These are phyloP conservation scores for Incurvaria masculella DNA, from an alignment of 2,888 invertebrate genomes.

Conservation along the genomic window DNA sequence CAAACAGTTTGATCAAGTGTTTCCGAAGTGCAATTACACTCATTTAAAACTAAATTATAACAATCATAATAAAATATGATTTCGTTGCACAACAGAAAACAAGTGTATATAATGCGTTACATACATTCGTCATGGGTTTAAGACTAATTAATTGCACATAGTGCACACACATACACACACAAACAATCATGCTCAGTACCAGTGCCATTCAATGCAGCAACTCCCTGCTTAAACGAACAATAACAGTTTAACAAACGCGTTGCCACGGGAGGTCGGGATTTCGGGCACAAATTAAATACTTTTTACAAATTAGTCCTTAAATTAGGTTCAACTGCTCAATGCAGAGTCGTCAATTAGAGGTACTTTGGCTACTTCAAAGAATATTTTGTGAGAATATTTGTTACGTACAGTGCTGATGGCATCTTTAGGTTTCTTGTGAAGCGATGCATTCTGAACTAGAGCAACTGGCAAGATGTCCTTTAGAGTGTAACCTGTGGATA, in stretches of 20 bases:
- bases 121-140: not conserved
- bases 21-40: no score
- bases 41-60: no score
- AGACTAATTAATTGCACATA: not conserved
- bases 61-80: not conserved
- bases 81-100: not conserved
- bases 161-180: not conserved
- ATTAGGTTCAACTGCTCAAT: slow-evolving; percentile 42
- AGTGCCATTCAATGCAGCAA: no score
- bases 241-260: no score
- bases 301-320: no score
- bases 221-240: no score
- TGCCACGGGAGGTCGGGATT: no score
- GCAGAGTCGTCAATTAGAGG: slow-evolving; percentile 53
- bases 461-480: slow-evolving; percentile 71
- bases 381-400: slow-evolving; percentile 93
- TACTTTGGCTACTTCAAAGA: slow-evolving; percentile 88
- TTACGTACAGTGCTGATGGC: slow-evolving; percentile 82
- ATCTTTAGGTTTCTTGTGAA: slow-evolving; percentile 74
- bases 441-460: slow-evolving; percentile 68
- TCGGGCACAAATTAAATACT: no score
- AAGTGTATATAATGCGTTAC: no score
- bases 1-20: no score
- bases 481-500: slow-evolving; percentile 65
- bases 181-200: no score